Conservation (phyloP, 2,113 vertebrate species). For the Eulemur rufifrons region DNA sequence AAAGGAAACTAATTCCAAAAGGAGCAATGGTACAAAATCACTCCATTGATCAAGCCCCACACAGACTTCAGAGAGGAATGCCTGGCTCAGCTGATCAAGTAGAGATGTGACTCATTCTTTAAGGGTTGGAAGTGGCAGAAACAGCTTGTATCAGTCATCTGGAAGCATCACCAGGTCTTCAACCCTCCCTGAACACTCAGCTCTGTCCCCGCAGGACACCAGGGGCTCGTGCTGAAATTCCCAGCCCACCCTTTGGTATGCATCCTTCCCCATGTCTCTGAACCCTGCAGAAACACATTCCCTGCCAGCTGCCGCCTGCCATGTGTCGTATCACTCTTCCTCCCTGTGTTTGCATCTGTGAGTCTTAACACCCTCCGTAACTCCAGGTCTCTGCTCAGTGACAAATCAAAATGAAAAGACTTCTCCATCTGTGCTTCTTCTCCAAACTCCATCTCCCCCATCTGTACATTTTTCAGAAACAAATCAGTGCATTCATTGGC, state of each 20-base stretch:
- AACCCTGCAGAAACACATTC: neutral
- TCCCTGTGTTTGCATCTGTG: conserved; percentile 41
- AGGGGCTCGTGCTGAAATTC: neutral
- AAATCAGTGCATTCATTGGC: conserved; percentile 10
- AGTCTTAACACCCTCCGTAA: conserved; percentile 44
- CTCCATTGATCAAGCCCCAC: neutral
- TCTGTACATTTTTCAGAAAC: conserved; percentile 50
- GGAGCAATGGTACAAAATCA: neutral
- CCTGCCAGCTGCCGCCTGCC: neutral
- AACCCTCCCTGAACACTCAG: neutral
- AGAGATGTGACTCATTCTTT: neutral
- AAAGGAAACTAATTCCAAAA: conserved; percentile 18
- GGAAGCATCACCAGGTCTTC: neutral
- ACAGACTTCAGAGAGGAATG: neutral
- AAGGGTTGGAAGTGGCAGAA: neutral
- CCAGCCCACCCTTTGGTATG: neutral
- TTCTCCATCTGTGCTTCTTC: conserved; percentile 53
- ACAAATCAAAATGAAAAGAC: conserved; percentile 59
- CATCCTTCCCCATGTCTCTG: neutral
- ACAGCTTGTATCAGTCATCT: neutral
- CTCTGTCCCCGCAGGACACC: neutral
- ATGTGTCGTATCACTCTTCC: neutral
- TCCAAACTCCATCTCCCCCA: conserved; percentile 20
- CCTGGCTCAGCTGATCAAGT: neutral
- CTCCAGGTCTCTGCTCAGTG: conserved; percentile 45